These are phyloP conservation scores for Melanotaenia duboulayi DNA, from an alignment of 2,113 vertebrate genomes.

Conservation along the genomic window DNA sequence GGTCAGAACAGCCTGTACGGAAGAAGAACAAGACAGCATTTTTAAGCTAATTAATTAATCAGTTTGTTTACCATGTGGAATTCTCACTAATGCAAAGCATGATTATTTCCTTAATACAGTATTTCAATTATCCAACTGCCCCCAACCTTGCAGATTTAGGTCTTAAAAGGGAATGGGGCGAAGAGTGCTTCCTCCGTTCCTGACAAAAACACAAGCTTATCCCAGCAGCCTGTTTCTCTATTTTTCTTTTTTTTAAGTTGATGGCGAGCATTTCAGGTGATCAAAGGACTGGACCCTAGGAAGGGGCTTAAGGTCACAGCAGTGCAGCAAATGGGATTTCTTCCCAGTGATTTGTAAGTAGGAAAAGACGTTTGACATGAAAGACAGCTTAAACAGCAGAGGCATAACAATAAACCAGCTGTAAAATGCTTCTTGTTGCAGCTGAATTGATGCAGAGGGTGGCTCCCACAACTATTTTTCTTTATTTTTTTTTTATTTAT, in stretches of 20 bases:
- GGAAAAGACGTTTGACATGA: constrained; percentile 95
- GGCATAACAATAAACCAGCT: constrained; percentile 90
- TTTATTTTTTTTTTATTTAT: too few relatives aligned
- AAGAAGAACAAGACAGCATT: constrained; percentile 35
- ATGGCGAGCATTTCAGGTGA: constrained; percentile 89
- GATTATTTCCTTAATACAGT: constrained; percentile 67
- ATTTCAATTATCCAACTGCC: constrained; percentile 23
- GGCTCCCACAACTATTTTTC: constrained; percentile 76
- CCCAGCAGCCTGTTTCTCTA: constrained; percentile 80
- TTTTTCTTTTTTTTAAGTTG: constrained; percentile 85
- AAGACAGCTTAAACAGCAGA: constrained; percentile 89
- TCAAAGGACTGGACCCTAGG: constrained; percentile 86
- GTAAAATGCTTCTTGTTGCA: constrained; percentile 76
- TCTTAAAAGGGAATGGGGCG: constrained; percentile 73
- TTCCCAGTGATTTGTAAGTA: constrained; percentile 91
- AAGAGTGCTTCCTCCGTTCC: constrained; percentile 72
- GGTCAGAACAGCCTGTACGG: constrained; percentile 25
- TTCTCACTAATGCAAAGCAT: constrained; percentile 64
- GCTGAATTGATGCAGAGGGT: constrained; percentile 73
- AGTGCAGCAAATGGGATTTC: constrained; percentile 83
- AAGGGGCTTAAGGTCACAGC: constrained; percentile 83
- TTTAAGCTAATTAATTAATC: constrained; percentile 71
- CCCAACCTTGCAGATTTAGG: constrained; percentile 69
- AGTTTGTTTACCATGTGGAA: constrained; percentile 70
- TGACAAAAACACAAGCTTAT: constrained; percentile 85